These are phyloP conservation scores for Rhabdomys dilectus DNA, from an alignment of 2,113 vertebrate species.

Conservation along the genomic window DNA sequence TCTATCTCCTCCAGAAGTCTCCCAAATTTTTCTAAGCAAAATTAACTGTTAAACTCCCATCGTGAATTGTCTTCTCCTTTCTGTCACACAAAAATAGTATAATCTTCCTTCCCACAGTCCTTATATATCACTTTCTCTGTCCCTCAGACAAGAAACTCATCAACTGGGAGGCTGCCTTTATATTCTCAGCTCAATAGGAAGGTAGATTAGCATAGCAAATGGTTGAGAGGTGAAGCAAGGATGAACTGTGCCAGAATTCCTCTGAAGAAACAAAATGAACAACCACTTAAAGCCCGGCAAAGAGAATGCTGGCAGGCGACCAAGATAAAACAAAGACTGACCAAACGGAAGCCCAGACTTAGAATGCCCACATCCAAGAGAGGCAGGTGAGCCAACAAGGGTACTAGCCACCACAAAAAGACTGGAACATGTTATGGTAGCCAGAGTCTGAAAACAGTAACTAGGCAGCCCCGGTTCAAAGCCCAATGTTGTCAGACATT, in stretches of 20 bases:
- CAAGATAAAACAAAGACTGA: background rate
- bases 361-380: background rate
- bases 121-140: background rate
- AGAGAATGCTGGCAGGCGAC: background rate
- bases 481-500: background rate
- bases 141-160: background rate
- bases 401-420: background rate
- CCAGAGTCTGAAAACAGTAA: background rate
- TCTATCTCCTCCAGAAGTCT: background rate
- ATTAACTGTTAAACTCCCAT: background rate
- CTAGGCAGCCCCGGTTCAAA: background rate
- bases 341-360: background rate
- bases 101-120: background rate
- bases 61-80: background rate
- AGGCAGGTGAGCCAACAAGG: background rate
- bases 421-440: too few relatives aligned
- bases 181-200: background rate
- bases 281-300: background rate
- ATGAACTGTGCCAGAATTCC: background rate
- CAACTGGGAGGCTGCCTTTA: background rate
- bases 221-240: background rate
- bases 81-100: too few relatives aligned
- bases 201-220: background rate
- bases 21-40: background rate
- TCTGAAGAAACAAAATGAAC: slow-evolving; percentile 13